Evolutionary conservation across 1,140 invertebrate genomes (phyloP).

Genomic region (Microplitis mediator): DNA sequence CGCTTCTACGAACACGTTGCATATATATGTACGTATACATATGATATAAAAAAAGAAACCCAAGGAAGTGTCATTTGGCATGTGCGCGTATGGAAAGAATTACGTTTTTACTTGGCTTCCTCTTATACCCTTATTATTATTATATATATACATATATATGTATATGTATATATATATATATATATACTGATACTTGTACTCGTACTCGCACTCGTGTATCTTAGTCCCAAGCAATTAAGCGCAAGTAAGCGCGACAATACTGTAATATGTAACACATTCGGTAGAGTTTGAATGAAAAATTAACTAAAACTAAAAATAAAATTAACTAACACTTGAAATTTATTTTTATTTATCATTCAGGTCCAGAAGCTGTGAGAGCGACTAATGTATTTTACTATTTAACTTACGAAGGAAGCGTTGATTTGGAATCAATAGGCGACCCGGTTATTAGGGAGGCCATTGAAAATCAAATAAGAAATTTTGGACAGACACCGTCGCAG

Average conservation of each 20-base stretch:
- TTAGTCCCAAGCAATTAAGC: conserved; percentile 57
- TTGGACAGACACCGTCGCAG: conserved; percentile 98
- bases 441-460: conserved; percentile 92
- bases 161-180: no score
- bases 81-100: conserved; percentile 58
- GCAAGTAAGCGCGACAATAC: conserved; percentile 54
- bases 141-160: no score
- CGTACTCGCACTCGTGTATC: conserved; percentile 14
- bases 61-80: conserved; percentile 22
- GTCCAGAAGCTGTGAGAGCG: conserved; percentile 94
- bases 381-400: conserved; percentile 99
- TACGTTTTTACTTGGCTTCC: conserved; percentile 57
- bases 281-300: conserved; percentile 8
- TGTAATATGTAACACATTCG: conserved; percentile 52
- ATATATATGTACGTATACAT: no score
- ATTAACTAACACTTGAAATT: neutral
- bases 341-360: conserved; percentile 55
- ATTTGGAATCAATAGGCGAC: conserved; percentile 89
- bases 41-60: conserved; percentile 22
- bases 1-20: conserved; percentile 56
- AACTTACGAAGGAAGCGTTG: conserved; percentile 97
- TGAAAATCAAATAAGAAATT: conserved; percentile 97
- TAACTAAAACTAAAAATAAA: conserved; percentile 26
- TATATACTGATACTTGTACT: neutral
- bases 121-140: conserved; percentile 1